Evolutionary conservation across 2,113 vertebrate species (phyloP).

Genomic region (Aegotheles bennettii): DNA sequence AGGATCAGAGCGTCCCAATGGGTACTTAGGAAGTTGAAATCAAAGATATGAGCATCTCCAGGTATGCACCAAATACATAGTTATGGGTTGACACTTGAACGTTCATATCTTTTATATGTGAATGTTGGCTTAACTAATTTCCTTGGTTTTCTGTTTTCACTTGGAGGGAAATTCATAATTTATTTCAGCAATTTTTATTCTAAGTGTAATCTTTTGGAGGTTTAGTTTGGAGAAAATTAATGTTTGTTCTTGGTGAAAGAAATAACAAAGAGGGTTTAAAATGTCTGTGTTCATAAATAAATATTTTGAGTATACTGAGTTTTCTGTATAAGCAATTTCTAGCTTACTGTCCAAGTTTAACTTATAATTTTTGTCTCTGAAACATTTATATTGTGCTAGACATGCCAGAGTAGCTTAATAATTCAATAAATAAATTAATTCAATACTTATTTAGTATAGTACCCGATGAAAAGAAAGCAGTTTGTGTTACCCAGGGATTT

Average conservation of each 20-base stretch:
- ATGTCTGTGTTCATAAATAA: background rate
- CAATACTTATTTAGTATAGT: slow-evolving; percentile 42
- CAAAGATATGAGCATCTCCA: background rate
- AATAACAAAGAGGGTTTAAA: background rate
- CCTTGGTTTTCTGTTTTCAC: background rate
- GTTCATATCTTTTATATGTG: background rate
- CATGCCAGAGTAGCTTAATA: slow-evolving; percentile 46
- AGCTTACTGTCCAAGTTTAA: slow-evolving; percentile 11
- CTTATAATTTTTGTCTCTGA: background rate
- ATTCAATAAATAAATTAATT: slow-evolving; percentile 60
- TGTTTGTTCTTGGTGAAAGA: background rate
- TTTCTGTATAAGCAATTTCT: background rate
- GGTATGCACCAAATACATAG: background rate
- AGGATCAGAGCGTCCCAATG: too few species aligned
- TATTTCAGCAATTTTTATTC: background rate
- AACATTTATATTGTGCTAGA: background rate
- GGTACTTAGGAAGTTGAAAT: background rate
- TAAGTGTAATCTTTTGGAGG: background rate
- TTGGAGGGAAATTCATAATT: background rate
- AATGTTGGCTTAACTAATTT: background rate
- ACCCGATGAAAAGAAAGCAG: slow-evolving; percentile 30
- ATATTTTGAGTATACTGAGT: background rate
- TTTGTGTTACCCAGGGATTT: background rate
- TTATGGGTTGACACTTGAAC: background rate
- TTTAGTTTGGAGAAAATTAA: background rate